Evolutionary conservation across 2,113 vertebrate genomes (phyloP).

Genomic region (Rhinolophus ferrumequinum): DNA sequence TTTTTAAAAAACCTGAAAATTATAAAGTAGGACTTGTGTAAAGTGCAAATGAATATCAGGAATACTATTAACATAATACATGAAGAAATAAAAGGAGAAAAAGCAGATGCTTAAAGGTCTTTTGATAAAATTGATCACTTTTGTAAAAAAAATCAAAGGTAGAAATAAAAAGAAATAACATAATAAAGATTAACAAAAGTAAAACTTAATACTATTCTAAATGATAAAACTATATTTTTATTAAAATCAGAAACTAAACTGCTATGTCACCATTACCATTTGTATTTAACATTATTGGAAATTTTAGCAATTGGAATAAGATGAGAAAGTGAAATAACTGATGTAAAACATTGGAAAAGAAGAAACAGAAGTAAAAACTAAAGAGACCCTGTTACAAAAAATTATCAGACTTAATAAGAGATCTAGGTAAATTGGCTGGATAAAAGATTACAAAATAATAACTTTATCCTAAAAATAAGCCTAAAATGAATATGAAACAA

Average conservation of each 20-base stretch:
- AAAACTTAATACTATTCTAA: not conserved
- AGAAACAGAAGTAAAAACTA: not conserved
- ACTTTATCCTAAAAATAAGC: not conserved
- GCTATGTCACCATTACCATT: not conserved
- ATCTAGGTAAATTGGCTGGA: not conserved
- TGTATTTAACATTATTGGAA: not conserved
- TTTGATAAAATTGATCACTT: not conserved
- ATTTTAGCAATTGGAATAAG: not conserved
- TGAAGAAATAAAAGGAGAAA: not conserved
- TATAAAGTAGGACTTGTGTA: not conserved
- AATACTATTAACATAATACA: not conserved
- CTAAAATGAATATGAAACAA: not conserved
- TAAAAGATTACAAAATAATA: not conserved
- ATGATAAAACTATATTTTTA: not conserved
- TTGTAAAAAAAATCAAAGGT: not conserved
- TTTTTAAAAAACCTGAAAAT: not conserved
- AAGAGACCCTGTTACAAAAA: not conserved
- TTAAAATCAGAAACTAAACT: not conserved
- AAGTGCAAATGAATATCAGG: not conserved
- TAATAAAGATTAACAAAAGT: slow-evolving; percentile 7
- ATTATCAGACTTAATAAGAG: not conserved
- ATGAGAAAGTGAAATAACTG: not conserved
- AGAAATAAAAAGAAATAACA: not conserved
- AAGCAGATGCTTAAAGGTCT: not conserved
- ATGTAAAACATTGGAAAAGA: not conserved